Percentiles rank a stretch among this genome's conserved stretches.
Conservation (phyloP, 2,113 vertebrate genomes). For the Channa argus region DNA sequence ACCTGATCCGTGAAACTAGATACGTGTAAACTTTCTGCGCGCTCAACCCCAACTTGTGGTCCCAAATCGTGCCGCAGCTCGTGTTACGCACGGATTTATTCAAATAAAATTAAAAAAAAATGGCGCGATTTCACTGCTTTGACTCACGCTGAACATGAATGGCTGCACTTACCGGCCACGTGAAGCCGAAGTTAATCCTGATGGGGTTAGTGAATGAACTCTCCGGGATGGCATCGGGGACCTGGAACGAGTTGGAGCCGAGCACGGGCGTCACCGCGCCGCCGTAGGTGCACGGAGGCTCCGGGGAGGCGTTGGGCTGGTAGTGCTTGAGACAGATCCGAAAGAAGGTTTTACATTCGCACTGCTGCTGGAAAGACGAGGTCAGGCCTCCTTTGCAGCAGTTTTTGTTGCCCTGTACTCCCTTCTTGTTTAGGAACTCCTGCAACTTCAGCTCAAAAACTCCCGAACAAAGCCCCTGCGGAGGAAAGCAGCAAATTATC, state of each 20-base stretch:
- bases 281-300: conserved; percentile 97
- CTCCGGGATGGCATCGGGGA: conserved; percentile 89
- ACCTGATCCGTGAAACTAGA: conserved; percentile 56
- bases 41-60: background rate
- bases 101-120: too few species aligned
- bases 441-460: conserved; percentile 97
- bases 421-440: conserved; percentile 97
- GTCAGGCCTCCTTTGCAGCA: conserved; percentile 87
- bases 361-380: conserved; percentile 87
- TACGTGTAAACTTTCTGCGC: conserved; percentile 24
- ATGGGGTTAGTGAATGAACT: conserved; percentile 92
- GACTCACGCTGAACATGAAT: background rate
- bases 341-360: conserved; percentile 97
- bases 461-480: conserved; percentile 90
- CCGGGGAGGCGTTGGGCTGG: conserved; percentile 95
- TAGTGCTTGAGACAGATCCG: conserved; percentile 98
- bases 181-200: conserved; percentile 95
- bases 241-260: conserved; percentile 94
- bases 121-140: conserved; percentile 36
- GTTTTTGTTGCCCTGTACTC: conserved; percentile 90
- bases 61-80: conserved; percentile 4
- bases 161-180: conserved; percentile 92
- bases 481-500: conserved; percentile 37
- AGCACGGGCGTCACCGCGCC: conserved; percentile 92
- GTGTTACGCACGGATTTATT: conserved; percentile 55